Evolutionary conservation across 92 coral and sea anemone species (phyloP), one percentile per base, ranked within the genome.

Genomic region (Phenganax subtilis): DNA sequence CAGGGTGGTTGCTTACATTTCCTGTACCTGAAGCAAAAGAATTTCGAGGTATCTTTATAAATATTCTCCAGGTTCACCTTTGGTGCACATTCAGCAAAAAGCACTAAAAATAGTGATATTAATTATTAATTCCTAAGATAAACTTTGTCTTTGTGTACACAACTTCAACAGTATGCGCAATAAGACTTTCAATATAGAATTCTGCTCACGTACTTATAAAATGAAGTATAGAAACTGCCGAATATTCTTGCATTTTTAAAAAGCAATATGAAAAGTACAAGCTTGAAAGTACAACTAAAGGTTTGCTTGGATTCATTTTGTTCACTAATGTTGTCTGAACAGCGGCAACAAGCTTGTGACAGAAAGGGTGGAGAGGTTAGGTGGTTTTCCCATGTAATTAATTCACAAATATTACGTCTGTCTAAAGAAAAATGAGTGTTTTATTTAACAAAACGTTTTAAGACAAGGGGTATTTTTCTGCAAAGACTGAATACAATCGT

Each of bases 41-140:
- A 57, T 11, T 27, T 60, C 8, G 56, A 60, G 5, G 63, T 51
- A 75, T 59, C 54, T 57, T 76, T 76, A 59, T 76, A 76, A 59
- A 76, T 10, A 25, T 76, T 30, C 60, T 76, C 81, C 60, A 76
- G 67, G 9, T 59, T 25, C 51, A 76, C 71, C 56, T 8, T 12
- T 63, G 74, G 83, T 44, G 74, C 74, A 58, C 81, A 76, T 28
- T 76, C 81, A 29, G 81, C 81, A 76, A 76, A 31, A 7, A 76
- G 67, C 6, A 76, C 81, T 76, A 59, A 29, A 57, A 59, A 54
- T 57, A 52, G 77, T 16, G 12, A 52, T 6, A 52, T 73, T 73
- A 73, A 55, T 73, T 73, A 73, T 47, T 52, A 76, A 59, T 57
- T 47, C 16, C 15, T 75, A 14, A 0, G 3, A 37, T 9, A 11